Percentiles rank a stretch among this genome's conserved stretches.
Conservation (phyloP, 2,113 vertebrate genomes). For the Salvelinus alpinus region DNA sequence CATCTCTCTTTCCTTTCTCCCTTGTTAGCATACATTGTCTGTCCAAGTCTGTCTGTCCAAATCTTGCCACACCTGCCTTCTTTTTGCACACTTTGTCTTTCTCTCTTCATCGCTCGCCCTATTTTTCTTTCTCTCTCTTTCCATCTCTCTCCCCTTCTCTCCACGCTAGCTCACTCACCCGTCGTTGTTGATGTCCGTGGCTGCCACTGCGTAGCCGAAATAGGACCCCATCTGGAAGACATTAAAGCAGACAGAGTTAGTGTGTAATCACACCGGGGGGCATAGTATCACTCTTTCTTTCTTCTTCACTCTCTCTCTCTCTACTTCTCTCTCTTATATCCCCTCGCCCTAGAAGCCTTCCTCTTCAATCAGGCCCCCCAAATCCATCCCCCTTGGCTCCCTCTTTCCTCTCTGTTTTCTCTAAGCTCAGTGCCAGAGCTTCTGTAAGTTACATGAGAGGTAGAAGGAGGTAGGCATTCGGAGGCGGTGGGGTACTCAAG, state of each 20-base stretch:
- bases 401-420: conserved; percentile 38
- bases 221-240: conserved; percentile 88
- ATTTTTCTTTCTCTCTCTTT: background rate
- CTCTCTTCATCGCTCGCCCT: background rate
- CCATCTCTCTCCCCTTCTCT: background rate
- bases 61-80: background rate
- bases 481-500: background rate
- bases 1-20: background rate
- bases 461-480: conserved; percentile 11
- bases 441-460: conserved; percentile 12
- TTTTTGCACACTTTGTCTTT: background rate
- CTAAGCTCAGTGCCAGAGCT: conserved; percentile 40
- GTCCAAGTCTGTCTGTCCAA: background rate
- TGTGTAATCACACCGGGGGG: conserved; percentile 51
- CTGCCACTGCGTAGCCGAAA: conserved; percentile 86
- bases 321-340: conserved; percentile 26
- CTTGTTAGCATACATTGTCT: background rate
- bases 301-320: conserved; percentile 35
- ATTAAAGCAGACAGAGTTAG: conserved; percentile 58
- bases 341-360: conserved; percentile 36
- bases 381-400: conserved; percentile 44
- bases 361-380: conserved; percentile 35
- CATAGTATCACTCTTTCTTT: conserved; percentile 18
- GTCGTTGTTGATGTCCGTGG: conserved; percentile 85
- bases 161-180: conserved; percentile 75